Conservation (phyloP, 2,888 invertebrate species). For the Agelastica alni region DNA sequence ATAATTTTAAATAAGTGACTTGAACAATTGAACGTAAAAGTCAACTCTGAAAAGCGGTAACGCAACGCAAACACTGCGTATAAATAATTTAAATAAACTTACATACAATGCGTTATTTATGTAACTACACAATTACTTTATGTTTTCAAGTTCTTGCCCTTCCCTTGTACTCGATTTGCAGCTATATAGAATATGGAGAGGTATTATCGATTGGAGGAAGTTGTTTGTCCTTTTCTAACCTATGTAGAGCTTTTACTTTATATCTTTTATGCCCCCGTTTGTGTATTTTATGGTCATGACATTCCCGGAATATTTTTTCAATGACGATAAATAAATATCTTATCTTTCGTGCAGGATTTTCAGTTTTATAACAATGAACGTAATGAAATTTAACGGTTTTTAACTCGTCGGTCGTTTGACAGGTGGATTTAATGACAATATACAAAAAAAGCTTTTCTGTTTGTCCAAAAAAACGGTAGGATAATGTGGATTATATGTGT, state of each 20-base stretch:
- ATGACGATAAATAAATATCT: slow-evolving; percentile 10
- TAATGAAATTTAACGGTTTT: too few species aligned
- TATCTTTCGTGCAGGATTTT: slow-evolving; percentile 3
- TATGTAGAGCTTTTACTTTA: slow-evolving; percentile 18
- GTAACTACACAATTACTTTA: too few species aligned
- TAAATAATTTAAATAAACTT: too few species aligned
- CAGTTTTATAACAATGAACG: slow-evolving; percentile 5
- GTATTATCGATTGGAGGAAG: slow-evolving; percentile 13
- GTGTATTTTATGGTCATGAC: slow-evolving; percentile 17
- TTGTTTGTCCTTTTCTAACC: slow-evolving; percentile 4
- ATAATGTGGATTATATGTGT: too few species aligned
- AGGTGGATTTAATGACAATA: background rate
- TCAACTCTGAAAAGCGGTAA: too few species aligned
- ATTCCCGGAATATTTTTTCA: slow-evolving; percentile 11
- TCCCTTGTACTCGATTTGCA: background rate
- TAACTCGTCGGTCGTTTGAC: background rate
- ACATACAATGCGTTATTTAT: too few species aligned
- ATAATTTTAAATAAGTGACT: too few species aligned
- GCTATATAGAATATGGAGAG: slow-evolving; percentile 1
- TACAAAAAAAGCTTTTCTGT: too few species aligned
- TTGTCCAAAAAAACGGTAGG: too few species aligned
- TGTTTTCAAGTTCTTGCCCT: background rate
- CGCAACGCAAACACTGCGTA: too few species aligned
- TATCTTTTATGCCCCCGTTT: slow-evolving; percentile 5
- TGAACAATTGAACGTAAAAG: too few species aligned